These are phyloP conservation scores for Chironomus riparius DNA, from an alignment of 2,888 invertebrate genomes.

Conservation along the genomic window DNA sequence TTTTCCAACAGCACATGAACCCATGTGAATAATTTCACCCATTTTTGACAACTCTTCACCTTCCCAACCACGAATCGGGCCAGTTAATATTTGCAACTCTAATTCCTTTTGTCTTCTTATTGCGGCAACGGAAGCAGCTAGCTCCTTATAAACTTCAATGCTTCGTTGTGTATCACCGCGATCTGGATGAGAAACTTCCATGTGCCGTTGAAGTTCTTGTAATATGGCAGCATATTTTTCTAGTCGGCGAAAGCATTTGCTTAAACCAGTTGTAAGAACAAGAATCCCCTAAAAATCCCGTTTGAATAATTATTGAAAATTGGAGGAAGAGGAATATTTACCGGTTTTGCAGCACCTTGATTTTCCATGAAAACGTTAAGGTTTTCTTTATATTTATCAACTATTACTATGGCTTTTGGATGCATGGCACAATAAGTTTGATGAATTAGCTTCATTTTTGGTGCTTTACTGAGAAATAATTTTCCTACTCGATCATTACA, in stretches of 20 bases:
- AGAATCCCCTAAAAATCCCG: slow-evolving; percentile 53
- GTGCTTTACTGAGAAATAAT: slow-evolving; percentile 77
- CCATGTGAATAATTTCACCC: slow-evolving; percentile 87
- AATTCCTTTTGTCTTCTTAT: slow-evolving; percentile 89
- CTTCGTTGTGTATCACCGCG: slow-evolving; percentile 95
- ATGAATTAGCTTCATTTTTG: slow-evolving; percentile 74
- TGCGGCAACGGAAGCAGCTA: slow-evolving; percentile 78
- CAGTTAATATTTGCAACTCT: slow-evolving; percentile 88
- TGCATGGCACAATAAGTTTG: slow-evolving; percentile 86
- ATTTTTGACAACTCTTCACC: slow-evolving; percentile 59
- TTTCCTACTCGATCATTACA: slow-evolving; percentile 78
- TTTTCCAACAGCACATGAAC: slow-evolving; percentile 75
- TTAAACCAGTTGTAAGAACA: slow-evolving; percentile 83
- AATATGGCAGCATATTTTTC: slow-evolving; percentile 92
- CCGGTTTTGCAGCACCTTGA: slow-evolving; percentile 70
- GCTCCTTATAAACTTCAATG: slow-evolving; percentile 87
- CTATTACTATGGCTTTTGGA: slow-evolving; percentile 85
- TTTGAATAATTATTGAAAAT: no score
- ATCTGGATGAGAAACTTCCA: slow-evolving; percentile 91
- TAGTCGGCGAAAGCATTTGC: slow-evolving; percentile 88
- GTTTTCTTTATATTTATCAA: slow-evolving; percentile 88
- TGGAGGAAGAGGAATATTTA: no score
- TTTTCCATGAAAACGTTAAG: slow-evolving; percentile 81
- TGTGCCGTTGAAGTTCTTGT: slow-evolving; percentile 90
- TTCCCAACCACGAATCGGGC: slow-evolving; percentile 92